Evolutionary conservation across 2,113 vertebrate genomes (phyloP).

Genomic region (Sigmodon hispidus): DNA sequence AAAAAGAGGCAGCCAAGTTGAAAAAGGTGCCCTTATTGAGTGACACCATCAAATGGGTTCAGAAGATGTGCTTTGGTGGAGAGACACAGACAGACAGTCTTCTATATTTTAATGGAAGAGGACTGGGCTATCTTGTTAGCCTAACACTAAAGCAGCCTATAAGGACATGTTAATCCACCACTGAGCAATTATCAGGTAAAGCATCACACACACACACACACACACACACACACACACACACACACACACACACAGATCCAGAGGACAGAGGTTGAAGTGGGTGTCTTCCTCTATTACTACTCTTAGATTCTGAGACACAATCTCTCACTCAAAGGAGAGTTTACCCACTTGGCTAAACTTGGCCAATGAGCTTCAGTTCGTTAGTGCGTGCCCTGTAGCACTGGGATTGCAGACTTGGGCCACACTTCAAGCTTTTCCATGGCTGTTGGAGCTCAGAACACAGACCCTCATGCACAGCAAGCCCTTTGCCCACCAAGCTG

Average conservation of each 20-base stretch:
- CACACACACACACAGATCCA: not conserved
- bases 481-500: rapidly evolving
- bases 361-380: not conserved
- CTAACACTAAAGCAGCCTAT: not conserved
- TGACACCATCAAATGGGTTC: constrained; percentile 38
- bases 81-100: not conserved
- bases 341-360: not conserved
- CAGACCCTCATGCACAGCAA: not conserved
- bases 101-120: constrained; percentile 6
- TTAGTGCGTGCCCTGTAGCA: too few relatives aligned
- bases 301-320: not conserved
- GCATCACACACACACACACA: too few relatives aligned
- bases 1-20: constrained; percentile 49
- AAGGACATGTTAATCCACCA: not conserved
- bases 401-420: not conserved
- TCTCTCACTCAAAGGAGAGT: not conserved
- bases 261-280: not conserved
- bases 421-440: not conserved
- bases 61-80: not conserved
- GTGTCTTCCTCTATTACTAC: not conserved
- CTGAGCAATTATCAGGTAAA: not conserved
- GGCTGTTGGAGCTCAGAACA: not conserved
- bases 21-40: constrained; percentile 42
- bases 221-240: too few relatives aligned
- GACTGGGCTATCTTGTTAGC: not conserved